Percentiles rank a stretch among this genome's conserved stretches.
Evolutionary conservation across 2,797 vertebrate species (phyloP).

Genomic region (Takifugu ocellatus): DNA sequence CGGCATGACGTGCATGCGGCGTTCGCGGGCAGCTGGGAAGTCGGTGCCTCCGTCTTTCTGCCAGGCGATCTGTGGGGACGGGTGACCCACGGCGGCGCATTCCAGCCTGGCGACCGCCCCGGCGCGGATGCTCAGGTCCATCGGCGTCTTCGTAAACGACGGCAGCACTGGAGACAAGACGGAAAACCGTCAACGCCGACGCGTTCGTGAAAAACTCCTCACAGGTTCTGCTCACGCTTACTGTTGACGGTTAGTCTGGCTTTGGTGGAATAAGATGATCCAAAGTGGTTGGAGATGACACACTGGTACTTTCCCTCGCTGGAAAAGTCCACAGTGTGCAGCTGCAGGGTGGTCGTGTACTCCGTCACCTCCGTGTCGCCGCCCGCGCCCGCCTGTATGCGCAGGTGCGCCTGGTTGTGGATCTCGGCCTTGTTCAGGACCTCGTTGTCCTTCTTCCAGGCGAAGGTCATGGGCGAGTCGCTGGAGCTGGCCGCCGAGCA

Average conservation of each 20-base stretch:
- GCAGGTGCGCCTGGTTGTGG: slow-evolving; percentile 90
- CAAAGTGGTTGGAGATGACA: slow-evolving; percentile 98
- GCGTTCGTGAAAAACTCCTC: background rate
- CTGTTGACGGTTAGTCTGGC: slow-evolving; percentile 96
- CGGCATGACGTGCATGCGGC: slow-evolving; percentile 98
- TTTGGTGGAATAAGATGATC: slow-evolving; percentile 93
- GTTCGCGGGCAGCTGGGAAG: slow-evolving; percentile 92
- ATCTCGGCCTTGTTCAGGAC: slow-evolving; percentile 87
- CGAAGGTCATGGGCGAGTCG: slow-evolving; percentile 96
- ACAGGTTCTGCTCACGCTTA: slow-evolving; percentile 65
- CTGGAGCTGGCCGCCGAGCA: slow-evolving; percentile 97
- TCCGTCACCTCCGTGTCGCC: slow-evolving; percentile 82
- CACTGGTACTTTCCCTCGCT: slow-evolving; percentile 96
- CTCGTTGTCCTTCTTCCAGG: slow-evolving; percentile 99
- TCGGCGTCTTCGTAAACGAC: slow-evolving; percentile 93
- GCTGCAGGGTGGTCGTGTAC: slow-evolving; percentile 89
- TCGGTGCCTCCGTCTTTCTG: slow-evolving; percentile 97
- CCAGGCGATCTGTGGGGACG: slow-evolving; percentile 95
- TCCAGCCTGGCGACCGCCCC: slow-evolving; percentile 91
- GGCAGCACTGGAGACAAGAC: slow-evolving; percentile 82
- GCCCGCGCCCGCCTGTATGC: slow-evolving; percentile 70
- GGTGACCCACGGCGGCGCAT: slow-evolving; percentile 89
- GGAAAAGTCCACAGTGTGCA: slow-evolving; percentile 85
- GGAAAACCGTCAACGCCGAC: no score
- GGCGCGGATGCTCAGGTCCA: slow-evolving; percentile 90